Base-by-base conservation (phyloP, 2,888 invertebrate species). In the Brachyopa scutellaris region DNA sequence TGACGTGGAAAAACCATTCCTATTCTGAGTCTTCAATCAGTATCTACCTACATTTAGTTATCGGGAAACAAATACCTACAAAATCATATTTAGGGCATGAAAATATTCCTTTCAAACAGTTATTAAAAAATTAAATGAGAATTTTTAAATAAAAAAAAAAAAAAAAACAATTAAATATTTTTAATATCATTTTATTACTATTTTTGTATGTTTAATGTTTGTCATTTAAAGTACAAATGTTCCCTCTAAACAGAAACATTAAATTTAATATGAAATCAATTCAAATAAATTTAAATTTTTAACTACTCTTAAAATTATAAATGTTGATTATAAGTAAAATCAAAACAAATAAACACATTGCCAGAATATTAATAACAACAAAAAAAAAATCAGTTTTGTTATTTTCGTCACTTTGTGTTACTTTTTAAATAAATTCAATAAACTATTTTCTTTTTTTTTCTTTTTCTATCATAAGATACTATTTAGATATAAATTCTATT, bases 151-250 rank as follows among this genome's bases (percentile, higher is more conserved):
- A n/a, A 26, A 4, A 31, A 49, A 47, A 23, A 49, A 62, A 51
- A 11, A 38, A 29, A 73, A 66, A 49, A 64, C 8, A 38, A 8
- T 55, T 3, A 40, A 57, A 55, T 42, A 77, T 55, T 62, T 42
- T 64, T 57, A 55, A 78, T 62, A 76, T 77, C 40, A 59, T 53
- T 78, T 78, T 78, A 78, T 78, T 78, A 62, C 40, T 69, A 64
- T 62, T 61, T 61, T n/a, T n/a, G 64, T 40, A 29, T 53, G 26
- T 13, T 53, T 13, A 31, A 9, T 29, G 53, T 31, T 47, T 29
- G 51, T 19, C 19, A 66, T 40, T 13, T 38, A 4, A 17, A n/a
- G 29, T 59, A 19, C 36, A 36, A 47, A 49, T 8, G 29, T 9
- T 38, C 36, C n/a, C 38, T 38, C 17, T 29, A 15, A 26, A 29